Conservation (phyloP, 2,888 invertebrate genomes). For the Dicycla oo region DNA sequence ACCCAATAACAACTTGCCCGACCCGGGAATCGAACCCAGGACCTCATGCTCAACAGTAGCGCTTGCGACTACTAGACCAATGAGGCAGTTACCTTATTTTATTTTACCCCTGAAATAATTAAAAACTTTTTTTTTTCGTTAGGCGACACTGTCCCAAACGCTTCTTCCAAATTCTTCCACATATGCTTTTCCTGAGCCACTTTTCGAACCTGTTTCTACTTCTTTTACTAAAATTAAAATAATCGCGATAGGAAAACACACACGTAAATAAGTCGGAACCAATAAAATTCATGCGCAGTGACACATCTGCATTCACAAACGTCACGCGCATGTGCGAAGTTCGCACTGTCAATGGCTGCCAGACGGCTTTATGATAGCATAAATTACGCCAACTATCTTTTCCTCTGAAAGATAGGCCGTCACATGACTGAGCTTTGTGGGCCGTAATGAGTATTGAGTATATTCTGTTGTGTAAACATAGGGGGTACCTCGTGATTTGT, state of each 20-base stretch:
- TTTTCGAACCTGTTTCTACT: neutral
- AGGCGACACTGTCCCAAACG: neutral
- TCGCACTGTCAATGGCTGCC: slow-evolving; percentile 37
- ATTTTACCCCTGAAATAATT: neutral
- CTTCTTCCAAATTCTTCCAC: neutral
- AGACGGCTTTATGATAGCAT: slow-evolving; percentile 27
- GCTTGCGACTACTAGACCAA: too few species aligned
- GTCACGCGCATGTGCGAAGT: slow-evolving; percentile 39
- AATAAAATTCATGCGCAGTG: slow-evolving; percentile 26
- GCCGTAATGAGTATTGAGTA: slow-evolving; percentile 20
- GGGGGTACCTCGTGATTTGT: slow-evolving; percentile 42
- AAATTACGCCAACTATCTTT: slow-evolving; percentile 35
- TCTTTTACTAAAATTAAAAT: neutral
- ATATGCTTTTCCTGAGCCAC: neutral
- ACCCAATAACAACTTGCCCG: too few species aligned
- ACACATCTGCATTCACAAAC: slow-evolving; percentile 14
- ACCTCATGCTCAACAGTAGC: too few species aligned
- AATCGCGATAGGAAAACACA: neutral
- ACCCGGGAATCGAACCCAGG: too few species aligned
- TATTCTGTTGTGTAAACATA: slow-evolving; percentile 36
- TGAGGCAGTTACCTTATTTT: too few species aligned
- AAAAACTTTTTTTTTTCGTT: neutral
- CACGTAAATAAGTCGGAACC: neutral
- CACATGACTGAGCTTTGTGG: slow-evolving; percentile 53
- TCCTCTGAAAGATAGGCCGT: slow-evolving; percentile 40